Percentiles rank a stretch among this genome's conserved stretches.
These are phyloP conservation scores for Pomatostomus ruficeps DNA, from an alignment of 2,113 vertebrate species.

Conservation along the genomic window DNA sequence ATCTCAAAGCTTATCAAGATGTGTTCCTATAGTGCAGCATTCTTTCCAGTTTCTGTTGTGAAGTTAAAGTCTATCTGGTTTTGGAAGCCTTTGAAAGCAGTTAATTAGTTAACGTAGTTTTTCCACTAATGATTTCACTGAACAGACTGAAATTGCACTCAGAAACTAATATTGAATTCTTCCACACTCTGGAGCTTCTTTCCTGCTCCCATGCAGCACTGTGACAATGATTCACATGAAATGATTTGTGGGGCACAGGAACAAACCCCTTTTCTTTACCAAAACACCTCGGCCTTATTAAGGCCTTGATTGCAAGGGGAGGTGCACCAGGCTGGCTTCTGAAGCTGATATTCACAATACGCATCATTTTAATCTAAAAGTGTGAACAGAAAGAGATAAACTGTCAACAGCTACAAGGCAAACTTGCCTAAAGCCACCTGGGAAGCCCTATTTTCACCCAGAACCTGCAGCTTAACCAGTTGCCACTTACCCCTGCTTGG, in stretches of 20 bases:
- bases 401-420: background rate
- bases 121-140: background rate
- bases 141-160: background rate
- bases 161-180: background rate
- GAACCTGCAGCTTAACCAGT: background rate
- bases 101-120: background rate
- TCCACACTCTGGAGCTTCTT: background rate
- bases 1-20: background rate
- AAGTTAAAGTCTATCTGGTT: background rate
- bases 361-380: background rate
- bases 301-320: background rate
- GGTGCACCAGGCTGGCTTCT: background rate
- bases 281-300: background rate
- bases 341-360: background rate
- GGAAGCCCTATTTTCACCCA: background rate
- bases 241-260: background rate
- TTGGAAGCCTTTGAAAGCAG: background rate
- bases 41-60: background rate
- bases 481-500: too few species aligned
- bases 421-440: background rate
- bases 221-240: too few species aligned
- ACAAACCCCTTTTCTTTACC: background rate
- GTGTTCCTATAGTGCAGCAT: fast-evolving
- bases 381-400: background rate
- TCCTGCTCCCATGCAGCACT: background rate